Conservation (phyloP, 2,888 invertebrate genomes). For the Xestia ashworthii region DNA sequence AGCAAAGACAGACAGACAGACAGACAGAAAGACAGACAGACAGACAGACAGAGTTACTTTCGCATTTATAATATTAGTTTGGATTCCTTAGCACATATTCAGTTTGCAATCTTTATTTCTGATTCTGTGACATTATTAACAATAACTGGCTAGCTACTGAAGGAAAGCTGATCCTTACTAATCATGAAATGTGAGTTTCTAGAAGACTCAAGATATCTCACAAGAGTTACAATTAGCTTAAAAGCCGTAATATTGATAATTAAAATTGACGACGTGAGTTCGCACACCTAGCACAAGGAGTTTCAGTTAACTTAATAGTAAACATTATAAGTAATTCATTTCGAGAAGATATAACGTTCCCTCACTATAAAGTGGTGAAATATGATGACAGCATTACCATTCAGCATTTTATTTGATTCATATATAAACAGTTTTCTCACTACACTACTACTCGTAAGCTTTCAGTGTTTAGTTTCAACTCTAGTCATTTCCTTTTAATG, state of each 20-base stretch:
- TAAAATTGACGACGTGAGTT: neutral
- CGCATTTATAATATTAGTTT: too few relatives aligned
- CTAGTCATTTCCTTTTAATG: constrained; percentile 61
- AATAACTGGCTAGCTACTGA: neutral
- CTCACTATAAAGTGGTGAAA: constrained; percentile 9
- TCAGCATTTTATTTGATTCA: constrained; percentile 21
- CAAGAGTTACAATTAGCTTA: neutral
- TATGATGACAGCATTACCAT: constrained; percentile 13
- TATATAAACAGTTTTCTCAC: constrained; percentile 30
- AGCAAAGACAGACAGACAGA: too few relatives aligned
- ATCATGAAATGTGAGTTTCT: neutral
- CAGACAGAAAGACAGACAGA: too few relatives aligned
- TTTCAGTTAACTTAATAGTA: neutral
- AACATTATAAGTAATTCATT: too few relatives aligned
- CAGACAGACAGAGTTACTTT: too few relatives aligned
- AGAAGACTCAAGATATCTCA: neutral
- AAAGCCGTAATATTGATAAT: neutral
- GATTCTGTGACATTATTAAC: neutral
- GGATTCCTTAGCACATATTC: neutral
- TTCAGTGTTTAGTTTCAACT: constrained; percentile 57
- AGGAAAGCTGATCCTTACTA: neutral
- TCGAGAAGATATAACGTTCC: neutral
- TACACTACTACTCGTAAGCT: constrained; percentile 31
- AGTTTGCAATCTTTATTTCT: neutral
- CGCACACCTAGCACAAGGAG: neutral